Conservation (phyloP, 2,888 invertebrate species). For the Anoplius nigerrimus region DNA sequence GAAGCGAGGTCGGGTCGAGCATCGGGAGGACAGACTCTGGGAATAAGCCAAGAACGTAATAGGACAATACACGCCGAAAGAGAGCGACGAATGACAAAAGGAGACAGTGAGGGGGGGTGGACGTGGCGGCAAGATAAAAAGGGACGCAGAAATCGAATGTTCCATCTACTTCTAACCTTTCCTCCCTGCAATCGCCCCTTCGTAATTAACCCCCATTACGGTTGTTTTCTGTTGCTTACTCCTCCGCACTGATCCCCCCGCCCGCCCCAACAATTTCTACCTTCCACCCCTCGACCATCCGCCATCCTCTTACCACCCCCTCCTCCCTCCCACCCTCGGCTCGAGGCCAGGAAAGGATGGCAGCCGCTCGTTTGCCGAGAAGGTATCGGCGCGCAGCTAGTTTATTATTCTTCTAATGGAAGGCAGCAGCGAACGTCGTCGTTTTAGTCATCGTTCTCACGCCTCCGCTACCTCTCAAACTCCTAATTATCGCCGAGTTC, state of each 20-base stretch:
- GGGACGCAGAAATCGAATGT: constrained; percentile 1
- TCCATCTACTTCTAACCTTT: constrained; percentile 34
- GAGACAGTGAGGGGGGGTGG: constrained; percentile 11
- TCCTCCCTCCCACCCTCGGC: neutral
- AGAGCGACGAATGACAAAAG: too few relatives aligned
- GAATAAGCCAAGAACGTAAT: constrained; percentile 1
- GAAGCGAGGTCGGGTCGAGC: constrained; percentile 29
- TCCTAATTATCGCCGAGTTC: constrained; percentile 48
- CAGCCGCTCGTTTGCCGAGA: constrained; percentile 46
- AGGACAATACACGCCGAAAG: too few relatives aligned
- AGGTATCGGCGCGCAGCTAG: constrained; percentile 48
- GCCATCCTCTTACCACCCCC: too few relatives aligned
- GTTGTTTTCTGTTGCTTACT: constrained; percentile 52
- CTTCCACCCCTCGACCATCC: too few relatives aligned
- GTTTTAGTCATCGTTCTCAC: constrained; percentile 22
- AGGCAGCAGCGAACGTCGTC: constrained; percentile 35
- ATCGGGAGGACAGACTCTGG: neutral
- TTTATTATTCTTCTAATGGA: constrained; percentile 57
- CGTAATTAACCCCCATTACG: constrained; percentile 65
- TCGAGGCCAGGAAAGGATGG: constrained; percentile 26
- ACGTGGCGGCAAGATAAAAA: constrained; percentile 8
- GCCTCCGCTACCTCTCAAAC: constrained; percentile 34
- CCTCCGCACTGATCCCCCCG: constrained; percentile 8
- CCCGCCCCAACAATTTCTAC: neutral
- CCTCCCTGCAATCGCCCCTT: constrained; percentile 51